A percentile compares a stretch with the other conserved stretches of the same genome.
Conservation (phyloP, 2,888 invertebrate species). For the Eupithecia vulgata region DNA sequence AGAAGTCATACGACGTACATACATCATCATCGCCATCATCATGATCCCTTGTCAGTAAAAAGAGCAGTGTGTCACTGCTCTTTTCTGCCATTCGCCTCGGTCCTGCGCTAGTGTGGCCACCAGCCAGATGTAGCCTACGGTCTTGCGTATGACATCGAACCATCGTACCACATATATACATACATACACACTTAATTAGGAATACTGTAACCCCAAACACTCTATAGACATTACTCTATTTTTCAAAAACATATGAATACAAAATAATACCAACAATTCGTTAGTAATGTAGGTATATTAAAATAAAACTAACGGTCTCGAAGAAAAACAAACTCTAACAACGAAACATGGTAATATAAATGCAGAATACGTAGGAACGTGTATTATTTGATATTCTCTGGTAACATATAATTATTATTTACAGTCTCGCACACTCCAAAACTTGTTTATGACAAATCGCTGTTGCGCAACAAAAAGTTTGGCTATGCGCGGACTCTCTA, state of each 20-base stretch:
- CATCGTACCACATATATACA: neutral
- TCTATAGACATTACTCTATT: neutral
- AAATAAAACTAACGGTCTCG: neutral
- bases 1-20: neutral
- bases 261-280: neutral
- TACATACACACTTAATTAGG: neutral
- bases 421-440: slow-evolving; percentile 18
- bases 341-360: slow-evolving; percentile 3
- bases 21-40: neutral
- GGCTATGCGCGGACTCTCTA: slow-evolving; percentile 18
- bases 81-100: neutral
- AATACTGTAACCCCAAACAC: neutral
- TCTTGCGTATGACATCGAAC: neutral
- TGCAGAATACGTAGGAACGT: neutral
- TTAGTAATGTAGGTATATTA: neutral
- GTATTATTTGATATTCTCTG: neutral
- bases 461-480: slow-evolving; percentile 23
- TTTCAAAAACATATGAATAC: neutral
- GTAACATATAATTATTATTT: slow-evolving; percentile 18
- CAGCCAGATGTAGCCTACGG: neutral
- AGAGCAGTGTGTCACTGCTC: too few relatives aligned
- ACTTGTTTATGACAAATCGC: slow-evolving; percentile 22
- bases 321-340: slow-evolving; percentile 3
- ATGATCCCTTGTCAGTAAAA: neutral
- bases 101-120: neutral